Evolutionary conservation across 2,113 vertebrate species (phyloP).

Genomic region (Raja brachyura): DNA sequence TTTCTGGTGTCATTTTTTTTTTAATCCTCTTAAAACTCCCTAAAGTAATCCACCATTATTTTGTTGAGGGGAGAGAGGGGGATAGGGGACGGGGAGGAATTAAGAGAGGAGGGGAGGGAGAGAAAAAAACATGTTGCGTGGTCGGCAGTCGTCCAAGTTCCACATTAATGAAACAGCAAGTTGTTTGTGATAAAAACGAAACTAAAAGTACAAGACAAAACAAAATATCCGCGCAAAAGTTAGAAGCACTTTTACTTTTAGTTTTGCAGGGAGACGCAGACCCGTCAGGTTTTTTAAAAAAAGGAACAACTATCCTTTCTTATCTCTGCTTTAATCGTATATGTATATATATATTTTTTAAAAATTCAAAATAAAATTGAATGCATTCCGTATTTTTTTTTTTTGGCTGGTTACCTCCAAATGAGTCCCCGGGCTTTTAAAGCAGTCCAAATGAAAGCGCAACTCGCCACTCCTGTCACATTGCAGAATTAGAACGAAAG

Average conservation of each 20-base stretch:
- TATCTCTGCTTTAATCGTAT: not conserved
- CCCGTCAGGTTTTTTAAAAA: not conserved
- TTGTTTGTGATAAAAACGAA: slow-evolving; percentile 30
- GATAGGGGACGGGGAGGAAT: too few species aligned
- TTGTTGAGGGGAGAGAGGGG: not conserved
- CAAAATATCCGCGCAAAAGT: not conserved
- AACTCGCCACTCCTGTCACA: slow-evolving; percentile 50
- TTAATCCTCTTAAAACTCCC: not conserved
- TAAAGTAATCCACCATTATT: not conserved
- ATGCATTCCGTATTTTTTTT: slow-evolving; percentile 8
- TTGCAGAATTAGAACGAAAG: slow-evolving; percentile 82
- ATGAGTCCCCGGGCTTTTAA: slow-evolving; percentile 41
- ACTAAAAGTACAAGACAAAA: slow-evolving; percentile 11
- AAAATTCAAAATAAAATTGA: not conserved
- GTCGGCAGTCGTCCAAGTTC: slow-evolving; percentile 9
- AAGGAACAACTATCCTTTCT: not conserved
- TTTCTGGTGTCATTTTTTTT: too few species aligned
- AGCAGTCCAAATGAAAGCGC: slow-evolving; percentile 43
- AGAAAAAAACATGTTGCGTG: not conserved
- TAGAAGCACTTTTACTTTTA: slow-evolving; percentile 16
- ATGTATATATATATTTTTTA: not conserved
- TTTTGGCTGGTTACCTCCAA: slow-evolving; percentile 7
- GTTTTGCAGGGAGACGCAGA: not conserved
- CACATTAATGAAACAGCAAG: not conserved
- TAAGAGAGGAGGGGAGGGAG: too few species aligned